Conservation (phyloP, 2,888 invertebrate genomes). For the Strigamia maritima region DNA sequence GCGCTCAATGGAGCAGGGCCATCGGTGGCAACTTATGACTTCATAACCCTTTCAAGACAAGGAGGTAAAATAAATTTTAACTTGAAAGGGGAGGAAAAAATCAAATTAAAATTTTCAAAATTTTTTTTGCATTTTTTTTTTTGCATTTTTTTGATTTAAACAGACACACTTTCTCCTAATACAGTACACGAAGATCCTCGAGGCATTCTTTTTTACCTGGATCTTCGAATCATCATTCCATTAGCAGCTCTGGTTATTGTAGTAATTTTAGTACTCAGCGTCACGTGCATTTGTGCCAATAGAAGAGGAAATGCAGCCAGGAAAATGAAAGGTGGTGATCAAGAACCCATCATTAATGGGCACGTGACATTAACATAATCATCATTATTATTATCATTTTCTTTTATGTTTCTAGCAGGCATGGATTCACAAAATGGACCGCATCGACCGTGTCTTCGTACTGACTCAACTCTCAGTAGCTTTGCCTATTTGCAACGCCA, state of each 20-base stretch:
- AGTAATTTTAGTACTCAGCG: constrained; percentile 35
- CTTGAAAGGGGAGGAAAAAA: not conserved
- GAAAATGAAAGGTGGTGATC: constrained; percentile 36
- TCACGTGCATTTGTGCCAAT: constrained; percentile 36
- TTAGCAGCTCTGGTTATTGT: constrained; percentile 34
- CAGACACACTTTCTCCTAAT: constrained; percentile 39
- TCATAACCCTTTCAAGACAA: constrained; percentile 37
- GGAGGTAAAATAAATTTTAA: constrained; percentile 28
- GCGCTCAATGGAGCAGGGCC: constrained; percentile 37
- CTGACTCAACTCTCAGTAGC: constrained; percentile 35
- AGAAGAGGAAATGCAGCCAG: constrained; percentile 27
- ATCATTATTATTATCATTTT: not conserved
- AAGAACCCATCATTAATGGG: not conserved
- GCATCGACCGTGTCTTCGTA: not conserved
- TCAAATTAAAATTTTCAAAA: not conserved
- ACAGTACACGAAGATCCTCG: constrained; percentile 34
- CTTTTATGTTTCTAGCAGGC: constrained; percentile 12
- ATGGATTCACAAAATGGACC: constrained; percentile 33
- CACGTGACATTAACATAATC: not conserved
- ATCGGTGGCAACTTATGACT: constrained; percentile 37
- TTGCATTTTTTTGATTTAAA: not conserved
- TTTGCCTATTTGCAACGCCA: constrained; percentile 36
- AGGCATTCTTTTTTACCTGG: constrained; percentile 38
- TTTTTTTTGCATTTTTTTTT: not conserved
- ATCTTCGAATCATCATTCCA: constrained; percentile 39